Percentiles rank a stretch among this genome's conserved stretches.
Conservation (phyloP, 2,113 vertebrate species). For the Epinephelus cyanopodus region DNA sequence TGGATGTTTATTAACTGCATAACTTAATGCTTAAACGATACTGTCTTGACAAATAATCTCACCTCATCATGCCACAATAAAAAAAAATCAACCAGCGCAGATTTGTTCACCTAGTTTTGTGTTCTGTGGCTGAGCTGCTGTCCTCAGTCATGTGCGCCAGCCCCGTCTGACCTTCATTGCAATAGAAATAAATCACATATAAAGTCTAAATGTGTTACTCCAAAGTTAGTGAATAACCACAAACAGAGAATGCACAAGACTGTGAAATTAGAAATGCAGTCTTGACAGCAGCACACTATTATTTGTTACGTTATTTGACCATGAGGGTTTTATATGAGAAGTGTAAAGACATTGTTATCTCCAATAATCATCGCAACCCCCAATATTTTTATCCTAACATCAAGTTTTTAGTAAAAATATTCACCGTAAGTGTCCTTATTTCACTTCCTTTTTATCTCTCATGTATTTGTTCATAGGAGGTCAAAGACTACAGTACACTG, state of each 20-base stretch:
- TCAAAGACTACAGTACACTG: slow-evolving; percentile 35
- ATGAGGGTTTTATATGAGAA: neutral
- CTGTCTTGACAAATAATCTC: slow-evolving; percentile 35
- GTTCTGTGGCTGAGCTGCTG: neutral
- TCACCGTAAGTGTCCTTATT: neutral
- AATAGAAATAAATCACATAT: slow-evolving; percentile 78
- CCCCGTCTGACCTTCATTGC: slow-evolving; percentile 56
- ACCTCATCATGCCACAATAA: neutral
- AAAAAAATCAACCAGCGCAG: slow-evolving; percentile 2
- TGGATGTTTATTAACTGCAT: slow-evolving; percentile 8
- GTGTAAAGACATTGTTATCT: neutral
- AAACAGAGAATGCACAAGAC: slow-evolving; percentile 29
- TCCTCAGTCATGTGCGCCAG: slow-evolving; percentile 39
- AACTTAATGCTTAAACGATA: slow-evolving; percentile 9
- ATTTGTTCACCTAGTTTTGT: neutral
- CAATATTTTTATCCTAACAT: neutral
- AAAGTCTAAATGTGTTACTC: slow-evolving; percentile 75
- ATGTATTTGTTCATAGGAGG: slow-evolving; percentile 5
- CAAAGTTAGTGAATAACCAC: slow-evolving; percentile 75
- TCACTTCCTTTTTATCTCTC: slow-evolving; percentile 8
- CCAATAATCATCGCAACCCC: neutral
- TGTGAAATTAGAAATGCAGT: slow-evolving; percentile 3
- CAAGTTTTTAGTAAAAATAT: neutral
- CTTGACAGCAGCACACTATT: no score
- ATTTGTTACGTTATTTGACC: neutral